A percentile compares a stretch with the other conserved stretches of the same genome.
These are phyloP conservation scores for Agelastica alni DNA, from an alignment of 2,888 invertebrate species.

Conservation along the genomic window DNA sequence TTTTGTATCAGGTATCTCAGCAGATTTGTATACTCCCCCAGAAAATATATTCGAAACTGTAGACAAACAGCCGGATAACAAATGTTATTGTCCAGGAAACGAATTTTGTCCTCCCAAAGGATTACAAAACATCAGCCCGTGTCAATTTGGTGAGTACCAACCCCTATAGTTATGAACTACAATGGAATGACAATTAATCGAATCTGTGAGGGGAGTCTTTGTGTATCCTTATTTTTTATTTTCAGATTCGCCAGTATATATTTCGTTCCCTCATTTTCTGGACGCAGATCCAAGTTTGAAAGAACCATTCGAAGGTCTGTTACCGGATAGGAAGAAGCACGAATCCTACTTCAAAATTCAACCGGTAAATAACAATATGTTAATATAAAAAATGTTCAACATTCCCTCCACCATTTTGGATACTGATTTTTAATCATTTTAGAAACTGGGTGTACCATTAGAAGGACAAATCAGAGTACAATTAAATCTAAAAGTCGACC, in stretches of 20 bases:
- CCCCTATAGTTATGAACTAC: not conserved
- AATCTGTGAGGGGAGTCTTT: no score
- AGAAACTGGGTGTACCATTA: conserved; percentile 85
- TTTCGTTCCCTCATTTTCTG: conserved; percentile 89
- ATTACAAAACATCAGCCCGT: conserved; percentile 83
- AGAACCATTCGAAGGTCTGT: conserved; percentile 71
- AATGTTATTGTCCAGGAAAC: conserved; percentile 75
- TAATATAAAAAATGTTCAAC: no score
- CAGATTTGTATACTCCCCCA: conserved; percentile 74
- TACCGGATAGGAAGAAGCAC: conserved; percentile 70
- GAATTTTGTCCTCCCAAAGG: conserved; percentile 73
- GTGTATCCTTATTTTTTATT: conserved; percentile 31
- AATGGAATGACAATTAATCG: no score
- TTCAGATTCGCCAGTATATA: conserved; percentile 82
- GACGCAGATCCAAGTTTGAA: conserved; percentile 74
- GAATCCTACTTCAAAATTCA: conserved; percentile 83
- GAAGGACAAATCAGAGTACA: conserved; percentile 83
- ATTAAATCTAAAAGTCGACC: conserved; percentile 78
- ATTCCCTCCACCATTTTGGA: no score
- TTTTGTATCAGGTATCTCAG: conserved; percentile 71
- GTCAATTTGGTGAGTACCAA: conserved; percentile 72
- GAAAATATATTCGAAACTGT: conserved; percentile 72
- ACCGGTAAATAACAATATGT: conserved; percentile 74
- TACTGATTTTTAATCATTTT: conserved; percentile 16
- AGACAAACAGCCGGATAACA: conserved; percentile 68